phyloP scores from a whole-genome alignment of 2,888 invertebrate species.

The Drosophila affinis region DNA sequence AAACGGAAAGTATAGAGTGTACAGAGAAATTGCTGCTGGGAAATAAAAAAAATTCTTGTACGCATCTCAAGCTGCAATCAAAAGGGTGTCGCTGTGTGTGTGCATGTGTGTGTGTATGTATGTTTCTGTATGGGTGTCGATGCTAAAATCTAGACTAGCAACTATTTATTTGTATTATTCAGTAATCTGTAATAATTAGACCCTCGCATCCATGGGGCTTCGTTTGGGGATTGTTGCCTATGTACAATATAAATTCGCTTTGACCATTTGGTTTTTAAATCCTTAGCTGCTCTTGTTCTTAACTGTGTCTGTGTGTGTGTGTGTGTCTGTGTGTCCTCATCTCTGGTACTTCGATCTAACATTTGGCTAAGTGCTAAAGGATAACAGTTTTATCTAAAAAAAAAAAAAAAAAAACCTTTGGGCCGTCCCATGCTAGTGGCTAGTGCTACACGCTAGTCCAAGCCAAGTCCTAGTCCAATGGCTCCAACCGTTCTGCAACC shows the following conservation, averaged over 20 bases:
- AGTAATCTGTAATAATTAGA: constrained; percentile 56
- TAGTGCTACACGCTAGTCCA: constrained; percentile 13
- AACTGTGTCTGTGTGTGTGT: constrained; percentile 13
- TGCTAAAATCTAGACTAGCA: constrained; percentile 64
- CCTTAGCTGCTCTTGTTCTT: constrained; percentile 49
- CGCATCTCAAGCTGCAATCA: constrained; percentile 46
- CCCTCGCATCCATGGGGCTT: constrained; percentile 48
- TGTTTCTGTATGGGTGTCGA: constrained; percentile 28
- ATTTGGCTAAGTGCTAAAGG: constrained; percentile 78
- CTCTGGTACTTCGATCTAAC: constrained; percentile 63
- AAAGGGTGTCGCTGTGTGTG: constrained; percentile 19
- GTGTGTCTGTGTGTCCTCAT: constrained; percentile 1
- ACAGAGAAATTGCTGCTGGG: constrained; percentile 41
- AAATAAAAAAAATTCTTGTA: constrained; percentile 20
- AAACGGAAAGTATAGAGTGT: constrained; percentile 66
- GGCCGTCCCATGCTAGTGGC: constrained; percentile 28
- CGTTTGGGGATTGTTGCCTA: constrained; percentile 56
- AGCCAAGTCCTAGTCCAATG: constrained; percentile 28
- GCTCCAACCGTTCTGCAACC: constrained; percentile 22
- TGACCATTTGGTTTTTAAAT: constrained; percentile 57
- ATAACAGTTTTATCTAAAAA: constrained; percentile 80
- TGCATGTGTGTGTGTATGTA: constrained; percentile 5
- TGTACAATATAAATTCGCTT: constrained; percentile 79
- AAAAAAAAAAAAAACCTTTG: constrained; percentile 74
- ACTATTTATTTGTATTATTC: constrained; percentile 45